Percentiles rank a stretch among this genome's conserved stretches.
Conservation (phyloP, 2,113 vertebrate genomes). For the Misgurnus anguillicaudatus region DNA sequence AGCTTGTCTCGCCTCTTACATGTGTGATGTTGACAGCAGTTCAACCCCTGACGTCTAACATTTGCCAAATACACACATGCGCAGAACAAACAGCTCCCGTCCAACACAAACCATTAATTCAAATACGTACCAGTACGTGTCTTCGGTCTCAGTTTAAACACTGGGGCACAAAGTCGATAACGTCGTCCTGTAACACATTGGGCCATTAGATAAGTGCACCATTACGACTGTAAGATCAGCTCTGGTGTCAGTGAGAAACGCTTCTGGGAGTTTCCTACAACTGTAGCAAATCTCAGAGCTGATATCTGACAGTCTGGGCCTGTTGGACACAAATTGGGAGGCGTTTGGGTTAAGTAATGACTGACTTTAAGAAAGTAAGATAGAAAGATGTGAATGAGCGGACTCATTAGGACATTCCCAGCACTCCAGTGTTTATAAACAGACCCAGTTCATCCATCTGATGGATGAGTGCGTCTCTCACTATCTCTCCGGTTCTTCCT, state of each 20-base stretch:
- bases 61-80: conserved; percentile 56
- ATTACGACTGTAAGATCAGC: not conserved
- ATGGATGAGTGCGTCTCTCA: conserved; percentile 65
- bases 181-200: not conserved
- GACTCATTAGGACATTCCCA: conserved; percentile 80
- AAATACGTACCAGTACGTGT: conserved; percentile 54
- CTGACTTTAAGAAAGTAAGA: conserved; percentile 8
- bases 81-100: conserved; percentile 50
- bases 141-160: conserved; percentile 46
- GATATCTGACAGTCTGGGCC: not conserved
- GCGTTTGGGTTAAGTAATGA: not conserved
- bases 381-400: conserved; percentile 37
- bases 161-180: conserved; percentile 6
- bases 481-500: conserved; percentile 70
- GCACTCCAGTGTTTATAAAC: conserved; percentile 74
- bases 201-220: not conserved
- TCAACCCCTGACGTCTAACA: conserved; percentile 60
- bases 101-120: conserved; percentile 49
- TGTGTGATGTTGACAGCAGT: conserved; percentile 61
- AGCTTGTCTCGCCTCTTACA: conserved; percentile 58
- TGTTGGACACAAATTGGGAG: not conserved
- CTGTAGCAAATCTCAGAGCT: not conserved
- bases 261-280: not conserved
- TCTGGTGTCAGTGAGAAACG: not conserved
- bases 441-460: conserved; percentile 68